Evolutionary conservation across 2,888 invertebrate genomes (phyloP), one percentile per base, ranked within the genome.

Genomic region (Heteromyza rotundicornis): DNA sequence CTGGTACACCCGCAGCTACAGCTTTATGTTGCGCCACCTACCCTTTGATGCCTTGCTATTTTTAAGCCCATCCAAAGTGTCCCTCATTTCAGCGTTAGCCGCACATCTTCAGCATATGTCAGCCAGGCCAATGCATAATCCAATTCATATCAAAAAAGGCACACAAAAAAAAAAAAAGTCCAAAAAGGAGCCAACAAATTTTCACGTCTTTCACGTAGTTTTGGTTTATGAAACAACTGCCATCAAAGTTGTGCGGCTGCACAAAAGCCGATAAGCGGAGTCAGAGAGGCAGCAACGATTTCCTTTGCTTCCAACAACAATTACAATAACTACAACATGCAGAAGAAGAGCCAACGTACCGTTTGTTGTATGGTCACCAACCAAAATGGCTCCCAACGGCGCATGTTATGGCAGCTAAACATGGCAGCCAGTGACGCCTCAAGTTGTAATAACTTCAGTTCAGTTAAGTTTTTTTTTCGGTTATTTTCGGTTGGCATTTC

Each of bases 341-440:
- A 8, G 14, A 17, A 17, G 19, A 47, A 47, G 47, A 17, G 14
- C 47, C 17, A 40, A 12, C 2, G n/a, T n/a, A 7, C 7, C 27
- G 5, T 5, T 27, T 27, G 27, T 27, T 27, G 27, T 27, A 7
- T 51, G 52, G 36, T 52, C 23, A 51, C 12, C 55, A 60, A 58
- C 58, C 24, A 59, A 61, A 61, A 61, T 61, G 64, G 61, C 61
- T 59, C 22, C 53, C 61, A 49, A 59, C 40, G 50, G 58, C 49
- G 63, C 59, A 58, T 65, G 64, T 70, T 65, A 65, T 65, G 63
- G 63, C 66, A 64, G 56, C 59, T 64, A 65, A 68, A 66, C 65
- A 70, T 70, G 70, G 66, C 67, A 70, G 64, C 65, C 63, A 62
- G 65, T 66, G 66, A 70, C 68, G 70, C 67, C 64, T 68, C 64